Base-by-base conservation (phyloP, 1,140 invertebrate species). In the Campoletis sonorensis region DNA sequence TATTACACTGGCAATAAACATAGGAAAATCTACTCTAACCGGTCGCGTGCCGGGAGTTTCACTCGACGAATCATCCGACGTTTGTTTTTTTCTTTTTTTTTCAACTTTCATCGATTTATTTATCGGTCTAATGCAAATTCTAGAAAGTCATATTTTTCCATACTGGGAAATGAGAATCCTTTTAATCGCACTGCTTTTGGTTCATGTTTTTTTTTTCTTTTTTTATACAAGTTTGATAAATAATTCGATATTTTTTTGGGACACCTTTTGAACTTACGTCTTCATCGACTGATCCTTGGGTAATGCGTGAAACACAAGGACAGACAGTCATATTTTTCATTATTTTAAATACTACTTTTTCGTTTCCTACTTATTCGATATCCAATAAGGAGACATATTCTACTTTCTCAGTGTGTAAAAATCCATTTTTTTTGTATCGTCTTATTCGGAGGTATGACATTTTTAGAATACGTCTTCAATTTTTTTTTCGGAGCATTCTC, bases 241-340 rank as follows among this genome's bases (percentile, higher is more conserved):
- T 72, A 49, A 15, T 76, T 67, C 15, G n/a, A n/a, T 64, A 27
- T 68, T 54, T 49, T 45, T 40, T 61, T 78, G 18, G 49, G 77
- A 49, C 40, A 72, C 72, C 49, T 80, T 33, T 78, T 75, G 80
- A 72, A 81, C 82, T 79, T 40, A 81, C 79, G 23, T 18, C 40
- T 73, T 80, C 30, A 61, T 23, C 67, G 45, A n/a, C 64, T 45
- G 64, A 45, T 67, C 76, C 58, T 79, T 72, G 27, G 58, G 10
- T 81, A 49, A 80, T 80, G 83, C 83, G 70, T 84, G 83, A 81
- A 80, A 82, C 27, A 83, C 49, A 51, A 77, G 26, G 61, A n/a
- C 13, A n/a, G n/a, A 13, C 40, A 21, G 37, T 70, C n/a, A 45
- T 23, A 16, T 78, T 72, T 78, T 26, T 23, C 16, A 21, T 51